Evolutionary conservation across 1,140 invertebrate genomes (phyloP), one percentile per base, ranked within the genome.

Genomic region (Pogonomyrmex californicus): DNA sequence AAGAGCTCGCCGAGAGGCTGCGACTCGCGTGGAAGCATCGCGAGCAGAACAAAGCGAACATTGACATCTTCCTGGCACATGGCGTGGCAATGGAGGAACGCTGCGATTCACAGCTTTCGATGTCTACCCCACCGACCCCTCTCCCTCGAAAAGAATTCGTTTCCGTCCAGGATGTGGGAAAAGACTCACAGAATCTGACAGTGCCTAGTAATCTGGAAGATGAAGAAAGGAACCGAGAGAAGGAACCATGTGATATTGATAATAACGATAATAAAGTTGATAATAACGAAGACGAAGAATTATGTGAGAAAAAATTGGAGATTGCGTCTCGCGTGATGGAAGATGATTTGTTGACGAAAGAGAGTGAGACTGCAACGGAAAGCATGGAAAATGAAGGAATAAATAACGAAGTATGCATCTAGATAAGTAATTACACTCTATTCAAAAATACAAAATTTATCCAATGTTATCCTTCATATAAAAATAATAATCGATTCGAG

Each of bases 11-110:
- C 0, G 95, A 96, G 73, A 92, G 95, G 70, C 79, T 96, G 47
- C 91, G 95, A 62, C 91, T 95, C 4, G 96, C 95, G 0, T 96
- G 96, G 96, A 95, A 95, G 68, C 94, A 96, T 7, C 89, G 95
- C 1, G 95, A 96, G 63, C 93, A 95, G 33, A 95, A 94, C 14
- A 95, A 95, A 87, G 93, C 95, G 0, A 96, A 96, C 68, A 94
- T 96, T 17, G 95, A 96, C 58, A 96, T 96, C 12, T 96, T 96
- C 82, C 87, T 96, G 14, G 95, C 96, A 0, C 95, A 95, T 36
- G 92, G 76, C 10, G 93, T 93, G n/a, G 92, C 92, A 9, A 78
- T 92, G 17, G 94, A 95, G 7, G 93, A 94, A 6, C 88, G 92
- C 54, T 93, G 91, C 71, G 93, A 95, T 0, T 94, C 94, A 0